Conservation (phyloP, 2,797 vertebrate species). For the Pogonophryne albipinna region DNA sequence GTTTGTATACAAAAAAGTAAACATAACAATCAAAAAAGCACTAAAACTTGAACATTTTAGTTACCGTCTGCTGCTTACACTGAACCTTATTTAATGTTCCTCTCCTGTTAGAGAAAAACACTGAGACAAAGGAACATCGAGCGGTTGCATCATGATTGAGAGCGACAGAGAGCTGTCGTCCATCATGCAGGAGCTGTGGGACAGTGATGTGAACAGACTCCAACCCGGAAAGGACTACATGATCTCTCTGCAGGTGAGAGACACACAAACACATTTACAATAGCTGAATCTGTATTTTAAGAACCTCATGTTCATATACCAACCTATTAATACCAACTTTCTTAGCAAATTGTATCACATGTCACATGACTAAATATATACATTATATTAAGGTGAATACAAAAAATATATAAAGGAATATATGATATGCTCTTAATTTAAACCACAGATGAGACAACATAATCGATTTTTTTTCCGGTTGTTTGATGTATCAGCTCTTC, state of each 20-base stretch:
- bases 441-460: not conserved
- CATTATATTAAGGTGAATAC: not conserved
- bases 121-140: constrained; percentile 18
- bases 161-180: constrained; percentile 83
- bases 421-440: not conserved
- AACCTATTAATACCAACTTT: not conserved
- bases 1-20: not conserved
- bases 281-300: not conserved
- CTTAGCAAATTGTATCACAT: not conserved
- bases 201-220: constrained; percentile 86
- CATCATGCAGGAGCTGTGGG: constrained; percentile 87
- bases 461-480: not conserved
- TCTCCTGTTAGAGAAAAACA: constrained; percentile 3
- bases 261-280: not conserved
- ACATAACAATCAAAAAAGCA: not conserved
- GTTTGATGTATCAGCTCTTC: not conserved
- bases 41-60: not conserved
- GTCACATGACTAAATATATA: not conserved
- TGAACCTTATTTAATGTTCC: not conserved
- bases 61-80: not conserved
- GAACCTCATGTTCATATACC: not conserved
- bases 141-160: constrained; percentile 77
- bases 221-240: constrained; percentile 85
- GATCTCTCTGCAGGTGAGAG: constrained; percentile 85
- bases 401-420: not conserved